Percentiles rank a stretch among this genome's conserved stretches.
These are phyloP conservation scores for Astyanax mexicanus DNA, from an alignment of 2,797 vertebrate species.

Conservation along the genomic window DNA sequence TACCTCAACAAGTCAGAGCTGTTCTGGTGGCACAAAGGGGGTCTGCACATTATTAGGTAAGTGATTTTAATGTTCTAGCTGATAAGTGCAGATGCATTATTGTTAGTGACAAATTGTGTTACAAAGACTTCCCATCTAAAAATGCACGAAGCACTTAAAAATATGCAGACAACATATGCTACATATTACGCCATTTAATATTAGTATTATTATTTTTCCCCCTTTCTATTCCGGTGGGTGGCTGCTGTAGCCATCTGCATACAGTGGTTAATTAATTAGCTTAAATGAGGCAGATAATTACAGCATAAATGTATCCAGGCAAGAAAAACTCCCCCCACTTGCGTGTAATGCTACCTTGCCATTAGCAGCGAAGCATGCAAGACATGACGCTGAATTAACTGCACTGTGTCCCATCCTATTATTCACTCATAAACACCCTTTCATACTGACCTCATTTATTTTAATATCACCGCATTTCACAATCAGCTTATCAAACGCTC, in stretches of 20 bases:
- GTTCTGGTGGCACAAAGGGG: no score
- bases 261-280: conserved; percentile 65
- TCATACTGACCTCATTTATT: conserved; percentile 54
- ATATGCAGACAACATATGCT: background rate
- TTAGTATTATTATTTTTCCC: background rate
- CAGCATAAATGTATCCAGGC: conserved; percentile 68
- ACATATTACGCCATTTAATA: background rate
- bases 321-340: conserved; percentile 53
- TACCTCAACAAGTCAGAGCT: no score
- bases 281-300: conserved; percentile 73
- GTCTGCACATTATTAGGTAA: no score
- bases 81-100: background rate
- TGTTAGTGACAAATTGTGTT: background rate
- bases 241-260: conserved; percentile 59
- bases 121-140: conserved; percentile 6
- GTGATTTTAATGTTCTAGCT: no score
- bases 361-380: conserved; percentile 60
- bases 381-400: conserved; percentile 54
- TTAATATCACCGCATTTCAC: background rate
- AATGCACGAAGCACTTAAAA: conserved; percentile 20
- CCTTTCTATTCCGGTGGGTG: conserved; percentile 61
- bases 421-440: conserved; percentile 34
- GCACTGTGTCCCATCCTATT: conserved; percentile 21
- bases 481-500: background rate
- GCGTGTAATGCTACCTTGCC: conserved; percentile 52